Percentiles rank a stretch among this genome's conserved stretches.
Evolutionary conservation across 1,140 invertebrate genomes (phyloP).

Genomic region (Semibalanus balanoides): DNA sequence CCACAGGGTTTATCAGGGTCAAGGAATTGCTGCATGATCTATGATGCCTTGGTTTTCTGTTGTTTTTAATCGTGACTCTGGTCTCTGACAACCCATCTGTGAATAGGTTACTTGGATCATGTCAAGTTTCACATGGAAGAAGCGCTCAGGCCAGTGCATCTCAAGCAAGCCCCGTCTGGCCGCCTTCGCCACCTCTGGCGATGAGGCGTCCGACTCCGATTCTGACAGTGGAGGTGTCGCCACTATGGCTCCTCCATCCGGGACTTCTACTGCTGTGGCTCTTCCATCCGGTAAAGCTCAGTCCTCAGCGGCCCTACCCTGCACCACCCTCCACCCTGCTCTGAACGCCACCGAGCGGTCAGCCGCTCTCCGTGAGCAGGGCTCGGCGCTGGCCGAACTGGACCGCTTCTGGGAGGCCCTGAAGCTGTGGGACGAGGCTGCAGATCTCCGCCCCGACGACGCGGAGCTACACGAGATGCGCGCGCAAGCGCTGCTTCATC

Average conservation of each 20-base stretch:
- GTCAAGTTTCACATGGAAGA: background rate
- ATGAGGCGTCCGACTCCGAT: background rate
- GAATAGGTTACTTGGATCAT: too few relatives aligned
- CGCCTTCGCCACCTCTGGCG: background rate
- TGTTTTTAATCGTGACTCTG: too few relatives aligned
- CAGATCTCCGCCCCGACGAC: constrained; percentile 16
- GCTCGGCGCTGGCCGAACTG: constrained; percentile 17
- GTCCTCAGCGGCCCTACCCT: background rate
- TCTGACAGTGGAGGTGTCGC: background rate
- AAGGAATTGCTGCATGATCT: too few relatives aligned
- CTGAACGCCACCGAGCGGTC: background rate
- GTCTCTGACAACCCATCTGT: too few relatives aligned
- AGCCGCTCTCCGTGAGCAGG: constrained; percentile 15
- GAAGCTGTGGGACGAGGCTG: constrained; percentile 19
- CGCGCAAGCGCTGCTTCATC: constrained; percentile 17
- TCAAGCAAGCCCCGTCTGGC: background rate
- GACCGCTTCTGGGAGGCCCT: constrained; percentile 20
- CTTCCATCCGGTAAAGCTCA: too few relatives aligned
- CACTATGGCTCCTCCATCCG: too few relatives aligned
- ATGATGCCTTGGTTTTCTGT: too few relatives aligned
- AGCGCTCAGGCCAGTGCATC: background rate
- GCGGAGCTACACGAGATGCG: constrained; percentile 21
- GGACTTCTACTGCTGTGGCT: too few relatives aligned
- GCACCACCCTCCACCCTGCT: too few relatives aligned
- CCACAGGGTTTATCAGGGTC: too few relatives aligned